Base-by-base conservation (phyloP, 2,113 vertebrate genomes). In the Marcusenius ussheri region DNA sequence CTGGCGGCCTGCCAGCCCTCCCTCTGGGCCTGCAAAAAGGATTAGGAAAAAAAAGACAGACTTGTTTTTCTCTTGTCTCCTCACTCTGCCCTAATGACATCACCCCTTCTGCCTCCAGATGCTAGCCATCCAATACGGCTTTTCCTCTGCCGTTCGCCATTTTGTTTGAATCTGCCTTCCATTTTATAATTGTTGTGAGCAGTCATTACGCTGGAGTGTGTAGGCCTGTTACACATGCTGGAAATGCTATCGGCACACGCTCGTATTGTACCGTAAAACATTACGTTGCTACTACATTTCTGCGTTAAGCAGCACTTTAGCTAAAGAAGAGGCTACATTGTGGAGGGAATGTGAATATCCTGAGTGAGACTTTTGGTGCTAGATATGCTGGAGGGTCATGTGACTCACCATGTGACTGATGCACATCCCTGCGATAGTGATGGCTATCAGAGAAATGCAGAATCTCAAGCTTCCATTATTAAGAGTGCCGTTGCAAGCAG, bases 1-100 rank as follows among this genome's bases (percentile, higher is more conserved):
- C 97, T 98, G 97, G 97, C 97, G 89, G 94, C 93, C 85, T 92
- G 96, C 98, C 96, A 96, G 95, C 95, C 91, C 91, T 91, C 96
- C 96, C 94, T 92, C 96, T 97, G 96, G 96, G 96, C 96, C 96
- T 96, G 97, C 97, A 97, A 97, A 97, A 96, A 96, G 96, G 97
- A 97, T 97, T 97, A 97, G 96, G 89, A 95, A 94, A 94, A 96
- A 96, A 96, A 94, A 94, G 94, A 96, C 94, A 94, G 95, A 95
- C 95, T 96, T 97, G 97, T 97, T 97, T 97, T 97, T 96, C 96
- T 96, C 91, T 95, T 95, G 95, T 97, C 96, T 95, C 95, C 95
- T 96, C 95, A 93, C 96, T 97, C 96, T 95, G 96, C 96, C 96
- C 96, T 95, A 93, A 96, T 98, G 97, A 98, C 97, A 97, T 98